phyloP scores from a whole-genome alignment of 2,113 vertebrate genomes.

The Ptyas mucosa region DNA sequence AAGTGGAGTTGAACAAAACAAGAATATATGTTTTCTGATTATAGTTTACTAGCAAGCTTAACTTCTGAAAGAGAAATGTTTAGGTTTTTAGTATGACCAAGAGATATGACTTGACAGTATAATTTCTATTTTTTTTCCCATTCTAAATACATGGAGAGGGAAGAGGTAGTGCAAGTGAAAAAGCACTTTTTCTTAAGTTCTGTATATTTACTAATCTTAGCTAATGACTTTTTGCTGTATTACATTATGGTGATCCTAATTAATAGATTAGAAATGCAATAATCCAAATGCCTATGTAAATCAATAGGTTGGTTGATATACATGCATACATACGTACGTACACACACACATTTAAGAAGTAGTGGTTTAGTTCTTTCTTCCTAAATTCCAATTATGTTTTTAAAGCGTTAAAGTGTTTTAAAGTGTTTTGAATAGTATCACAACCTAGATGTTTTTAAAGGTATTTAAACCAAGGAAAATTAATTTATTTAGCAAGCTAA shows the following conservation, averaged over 20 bases:
- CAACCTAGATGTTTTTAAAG: neutral
- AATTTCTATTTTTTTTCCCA: neutral
- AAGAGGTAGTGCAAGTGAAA: neutral
- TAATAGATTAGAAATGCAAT: neutral
- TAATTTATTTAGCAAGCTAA: neutral
- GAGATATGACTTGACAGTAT: neutral
- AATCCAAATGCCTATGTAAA: neutral
- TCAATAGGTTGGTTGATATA: neutral
- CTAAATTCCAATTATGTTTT: neutral
- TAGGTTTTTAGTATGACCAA: neutral
- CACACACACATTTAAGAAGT: neutral
- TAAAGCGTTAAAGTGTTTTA: neutral
- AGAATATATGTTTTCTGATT: neutral
- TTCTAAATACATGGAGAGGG: neutral
- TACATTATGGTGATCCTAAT: neutral
- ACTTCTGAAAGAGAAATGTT: neutral
- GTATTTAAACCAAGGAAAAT: neutral
- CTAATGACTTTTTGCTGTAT: neutral
- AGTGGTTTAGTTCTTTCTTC: neutral
- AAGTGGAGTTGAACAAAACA: neutral
- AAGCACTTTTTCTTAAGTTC: neutral
- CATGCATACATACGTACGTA: no score
- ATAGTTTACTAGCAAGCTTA: neutral
- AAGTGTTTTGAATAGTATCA: neutral
- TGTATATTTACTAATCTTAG: neutral